Evolutionary conservation across 2,888 invertebrate genomes (phyloP), one percentile per base, ranked within the genome.

Genomic region (Teleogryllus oceanicus): DNA sequence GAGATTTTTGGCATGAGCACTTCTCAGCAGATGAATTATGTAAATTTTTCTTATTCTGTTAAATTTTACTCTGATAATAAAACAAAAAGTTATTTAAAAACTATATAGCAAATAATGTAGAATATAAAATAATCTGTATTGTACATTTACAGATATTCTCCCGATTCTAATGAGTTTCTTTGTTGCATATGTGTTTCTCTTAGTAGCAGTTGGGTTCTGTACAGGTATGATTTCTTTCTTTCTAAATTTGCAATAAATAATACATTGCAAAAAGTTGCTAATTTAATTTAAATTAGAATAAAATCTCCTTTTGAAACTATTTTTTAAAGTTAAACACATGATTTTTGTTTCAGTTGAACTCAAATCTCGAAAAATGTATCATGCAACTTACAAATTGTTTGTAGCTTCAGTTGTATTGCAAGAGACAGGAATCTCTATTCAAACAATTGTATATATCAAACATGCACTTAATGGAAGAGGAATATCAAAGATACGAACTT

Each of bases 11-110:
- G 93, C 93, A 93, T 84, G 92, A 94, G 85, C 97, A 98, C 85
- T 97, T 96, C 86, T 97, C 97, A 0, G 97, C 96, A 12, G 97
- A 98, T 87, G 96, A 98, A 88, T 96, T 97, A 88, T 96, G 97
- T 96, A 89, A 92, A 94, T 89, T 81, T 37, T 37, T 37, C 37
- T 37, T 37, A 37, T 37, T 85, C 78, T 37, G 74, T 74, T 74
- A 74, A 16, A 24, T 16, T 20, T 18, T 20, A 78, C 37, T 78
- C 49, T 49, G 62, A 51, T 79, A 24, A 76, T 37, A n/a, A 21
- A 13, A 37, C 37, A 37, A 37, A 18, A 24, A 24, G 76, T 18
- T 24, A 49, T 77, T 77, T 50, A 77, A 24, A 4, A 24, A 50
- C 77, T 13, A 18, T 50, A 20, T 13, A 62, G 2, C 13, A 62